These are phyloP conservation scores for Plebejus argus DNA, from an alignment of 2,888 invertebrate genomes.

Conservation along the genomic window DNA sequence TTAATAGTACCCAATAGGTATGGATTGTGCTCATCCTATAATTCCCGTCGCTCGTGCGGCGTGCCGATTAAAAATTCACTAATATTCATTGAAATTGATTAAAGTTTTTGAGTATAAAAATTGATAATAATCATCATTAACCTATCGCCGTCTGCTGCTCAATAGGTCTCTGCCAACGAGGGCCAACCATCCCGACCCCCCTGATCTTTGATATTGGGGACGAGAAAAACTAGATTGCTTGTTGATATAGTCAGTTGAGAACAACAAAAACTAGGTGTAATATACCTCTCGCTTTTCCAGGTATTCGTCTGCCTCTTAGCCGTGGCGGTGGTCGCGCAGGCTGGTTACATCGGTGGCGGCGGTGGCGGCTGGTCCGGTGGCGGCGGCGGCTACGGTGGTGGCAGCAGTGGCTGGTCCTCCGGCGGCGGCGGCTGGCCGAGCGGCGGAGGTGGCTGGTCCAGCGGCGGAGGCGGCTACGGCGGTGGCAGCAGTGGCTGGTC, in stretches of 20 bases:
- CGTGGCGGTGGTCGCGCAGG: conserved; percentile 62
- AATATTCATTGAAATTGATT: not conserved
- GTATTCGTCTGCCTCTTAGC: conserved; percentile 73
- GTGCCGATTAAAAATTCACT: too few species aligned
- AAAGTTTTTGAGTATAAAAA: not conserved
- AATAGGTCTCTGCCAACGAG: not conserved
- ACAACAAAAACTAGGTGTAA: not conserved
- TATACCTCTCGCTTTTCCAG: conserved; percentile 47
- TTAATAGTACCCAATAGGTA: too few species aligned
- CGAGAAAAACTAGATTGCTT: not conserved
- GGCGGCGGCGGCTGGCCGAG: conserved; percentile 41
- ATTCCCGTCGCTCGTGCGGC: too few species aligned
- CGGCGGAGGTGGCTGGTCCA: conserved; percentile 42
- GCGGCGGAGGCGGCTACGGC: conserved; percentile 46
- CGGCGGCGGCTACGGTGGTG: conserved; percentile 54
- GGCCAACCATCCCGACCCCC: not conserved
- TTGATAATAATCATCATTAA: not conserved
- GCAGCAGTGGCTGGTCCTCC: conserved; percentile 46
- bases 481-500: conserved; percentile 42
- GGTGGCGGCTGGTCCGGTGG: conserved; percentile 48
- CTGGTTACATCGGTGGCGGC: conserved; percentile 64
- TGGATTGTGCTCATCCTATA: too few species aligned
- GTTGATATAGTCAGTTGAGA: not conserved
- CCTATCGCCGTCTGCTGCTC: not conserved
- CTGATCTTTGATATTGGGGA: not conserved